Evolutionary conservation across 2,797 vertebrate genomes (phyloP), one percentile per base, ranked within the genome.

Genomic region (Micropoecilia bifurca): DNA sequence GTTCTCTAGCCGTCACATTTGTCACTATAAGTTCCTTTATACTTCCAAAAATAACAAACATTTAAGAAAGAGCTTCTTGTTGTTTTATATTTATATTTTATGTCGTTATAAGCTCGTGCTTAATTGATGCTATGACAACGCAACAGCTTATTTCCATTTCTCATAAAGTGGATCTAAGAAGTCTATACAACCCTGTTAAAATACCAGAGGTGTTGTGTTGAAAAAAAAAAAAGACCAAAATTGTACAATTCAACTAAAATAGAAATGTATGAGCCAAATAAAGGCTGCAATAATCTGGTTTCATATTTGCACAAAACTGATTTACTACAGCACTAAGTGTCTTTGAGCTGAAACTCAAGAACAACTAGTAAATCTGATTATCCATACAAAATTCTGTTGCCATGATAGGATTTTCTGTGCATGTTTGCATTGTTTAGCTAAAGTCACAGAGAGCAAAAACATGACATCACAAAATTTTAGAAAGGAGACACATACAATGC

Each of bases 1-100:
- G 91, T 94, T 92, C 86, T 86, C 36, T 55, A 78, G 82, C 87
- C 76, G 59, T 72, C 72, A 74, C 78, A 76, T 83, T 93, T 90
- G 81, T 93, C 91, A 81, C 84, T 85, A 87, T 73, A 28, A 41
- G 80, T 78, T 88, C 81, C 80, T 75, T 75, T 90, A 90, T 91
- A 85, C 82, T 87, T 82, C 77, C 78, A 82, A 80, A 75, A 76
- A 71, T 85, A 84, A 80, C 73, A 82, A 84, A 81, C 76, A 43
- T 63, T 90, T 80, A 55, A 75, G 76, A 55, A 87, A 71, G 61
- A 76, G 28, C 30, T 6, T 55, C 50, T 12, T 4, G 13, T 71
- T 63, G 12, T 30, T 14, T 61, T 61, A 14, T 2, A 30, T 59
- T 59, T 16, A 33, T 61, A 30, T 61, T 28, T n/a, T 13, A 13